Conservation (phyloP, 23 tunicate species). For the Phallusia fumigata region DNA sequence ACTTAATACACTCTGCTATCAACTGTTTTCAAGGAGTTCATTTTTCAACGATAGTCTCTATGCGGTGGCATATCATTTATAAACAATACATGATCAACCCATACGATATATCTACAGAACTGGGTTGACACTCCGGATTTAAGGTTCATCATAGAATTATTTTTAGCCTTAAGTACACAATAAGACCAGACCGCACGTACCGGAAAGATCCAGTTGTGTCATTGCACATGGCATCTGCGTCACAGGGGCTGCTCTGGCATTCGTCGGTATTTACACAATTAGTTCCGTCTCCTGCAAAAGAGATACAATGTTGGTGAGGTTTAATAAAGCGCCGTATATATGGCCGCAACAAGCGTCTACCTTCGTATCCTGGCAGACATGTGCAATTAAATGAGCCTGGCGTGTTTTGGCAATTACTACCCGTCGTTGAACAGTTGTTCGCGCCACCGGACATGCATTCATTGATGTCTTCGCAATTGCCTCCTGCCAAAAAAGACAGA, state of each 20-base stretch:
- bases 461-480: conserved; percentile 17
- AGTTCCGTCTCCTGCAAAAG: conserved; percentile 25
- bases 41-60: no score
- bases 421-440: neutral
- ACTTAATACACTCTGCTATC: no score
- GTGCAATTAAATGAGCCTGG: neutral
- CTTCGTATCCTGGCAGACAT: conserved; percentile 3
- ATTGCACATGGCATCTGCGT: neutral
- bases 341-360: neutral
- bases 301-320: neutral
- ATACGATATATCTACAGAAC: no score
- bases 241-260: neutral
- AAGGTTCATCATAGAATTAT: no score
- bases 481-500: no score
- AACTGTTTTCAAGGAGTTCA: no score
- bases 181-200: neutral
- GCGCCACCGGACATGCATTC: conserved; percentile 4
- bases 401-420: conserved; percentile 1
- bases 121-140: no score
- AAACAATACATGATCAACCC: no score
- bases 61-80: no score
- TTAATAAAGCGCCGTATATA: no score
- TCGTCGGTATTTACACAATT: neutral
- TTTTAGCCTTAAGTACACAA: no score
- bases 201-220: neutral